Evolutionary conservation across 2,797 vertebrate genomes (phyloP).

Genomic region (Simalia tracyae): DNA sequence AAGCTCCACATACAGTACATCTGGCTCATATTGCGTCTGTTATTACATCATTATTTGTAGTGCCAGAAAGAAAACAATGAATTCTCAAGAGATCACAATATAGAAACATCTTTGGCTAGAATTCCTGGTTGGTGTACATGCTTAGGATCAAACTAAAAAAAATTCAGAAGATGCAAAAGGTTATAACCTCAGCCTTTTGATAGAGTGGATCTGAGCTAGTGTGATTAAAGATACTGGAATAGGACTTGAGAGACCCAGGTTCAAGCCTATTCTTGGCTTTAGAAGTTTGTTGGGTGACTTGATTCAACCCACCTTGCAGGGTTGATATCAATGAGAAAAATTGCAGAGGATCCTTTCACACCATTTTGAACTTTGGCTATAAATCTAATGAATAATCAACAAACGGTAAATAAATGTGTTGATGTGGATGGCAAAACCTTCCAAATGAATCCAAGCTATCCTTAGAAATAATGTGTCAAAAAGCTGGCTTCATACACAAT

Average conservation of each 20-base stretch:
- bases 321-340: not conserved
- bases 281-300: not conserved
- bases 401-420: not conserved
- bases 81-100: not conserved
- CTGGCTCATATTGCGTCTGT: not conserved
- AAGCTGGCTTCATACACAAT: not conserved
- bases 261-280: not conserved
- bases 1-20: fast-evolving
- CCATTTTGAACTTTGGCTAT: not conserved
- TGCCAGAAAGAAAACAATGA: not conserved
- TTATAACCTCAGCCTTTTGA: not conserved
- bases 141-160: not conserved
- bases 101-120: not conserved
- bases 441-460: not conserved
- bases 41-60: not conserved
- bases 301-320: not conserved
- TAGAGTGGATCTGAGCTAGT: not conserved
- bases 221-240: not conserved
- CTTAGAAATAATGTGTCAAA: not conserved
- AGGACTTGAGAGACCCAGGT: not conserved
- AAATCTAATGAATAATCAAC: not conserved
- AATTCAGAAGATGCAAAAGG: not conserved
- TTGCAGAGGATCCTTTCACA: not conserved
- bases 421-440: not conserved
- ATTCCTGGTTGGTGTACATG: not conserved